Evolutionary conservation across 2,797 vertebrate genomes (phyloP).

Genomic region (Austrolebias charrua): DNA sequence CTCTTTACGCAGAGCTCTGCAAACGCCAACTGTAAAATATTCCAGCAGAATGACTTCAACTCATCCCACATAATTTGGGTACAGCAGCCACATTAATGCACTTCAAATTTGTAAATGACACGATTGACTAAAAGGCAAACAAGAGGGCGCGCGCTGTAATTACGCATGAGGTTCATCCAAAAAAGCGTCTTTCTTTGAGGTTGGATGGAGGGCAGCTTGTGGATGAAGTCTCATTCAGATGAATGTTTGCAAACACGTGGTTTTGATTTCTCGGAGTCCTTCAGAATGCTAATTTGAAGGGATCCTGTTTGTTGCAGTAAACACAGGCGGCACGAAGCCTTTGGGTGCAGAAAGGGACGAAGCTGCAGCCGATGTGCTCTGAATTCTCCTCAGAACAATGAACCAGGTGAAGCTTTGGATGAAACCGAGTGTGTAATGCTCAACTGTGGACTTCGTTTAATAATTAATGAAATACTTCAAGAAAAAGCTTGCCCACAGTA

Average conservation of each 20-base stretch:
- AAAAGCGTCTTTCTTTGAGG: conserved; percentile 33
- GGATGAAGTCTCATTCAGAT: conserved; percentile 57
- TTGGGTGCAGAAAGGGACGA: background rate
- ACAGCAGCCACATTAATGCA: conserved; percentile 54
- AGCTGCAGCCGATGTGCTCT: conserved; percentile 25
- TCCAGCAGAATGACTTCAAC: conserved; percentile 36
- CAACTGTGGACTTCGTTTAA: no score
- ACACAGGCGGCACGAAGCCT: conserved; percentile 28
- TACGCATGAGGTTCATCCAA: conserved; percentile 60
- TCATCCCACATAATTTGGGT: conserved; percentile 39
- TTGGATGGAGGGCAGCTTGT: conserved; percentile 46
- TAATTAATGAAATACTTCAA: no score
- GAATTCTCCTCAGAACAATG: conserved; percentile 21
- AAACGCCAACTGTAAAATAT: conserved; percentile 29
- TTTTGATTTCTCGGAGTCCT: conserved; percentile 58
- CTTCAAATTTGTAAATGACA: conserved; percentile 60
- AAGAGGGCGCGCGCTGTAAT: conserved; percentile 58
- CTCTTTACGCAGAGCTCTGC: conserved; percentile 35
- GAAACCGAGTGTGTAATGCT: background rate
- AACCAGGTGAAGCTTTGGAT: conserved; percentile 31
- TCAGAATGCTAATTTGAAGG: conserved; percentile 42
- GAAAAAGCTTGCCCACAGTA: no score
- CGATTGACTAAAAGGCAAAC: conserved; percentile 44
- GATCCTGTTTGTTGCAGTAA: conserved; percentile 48
- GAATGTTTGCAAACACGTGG: conserved; percentile 57